Evolutionary conservation across 2,113 vertebrate species (phyloP), one percentile per base, ranked within the genome.

Genomic region (Melanerpes formicivorus): DNA sequence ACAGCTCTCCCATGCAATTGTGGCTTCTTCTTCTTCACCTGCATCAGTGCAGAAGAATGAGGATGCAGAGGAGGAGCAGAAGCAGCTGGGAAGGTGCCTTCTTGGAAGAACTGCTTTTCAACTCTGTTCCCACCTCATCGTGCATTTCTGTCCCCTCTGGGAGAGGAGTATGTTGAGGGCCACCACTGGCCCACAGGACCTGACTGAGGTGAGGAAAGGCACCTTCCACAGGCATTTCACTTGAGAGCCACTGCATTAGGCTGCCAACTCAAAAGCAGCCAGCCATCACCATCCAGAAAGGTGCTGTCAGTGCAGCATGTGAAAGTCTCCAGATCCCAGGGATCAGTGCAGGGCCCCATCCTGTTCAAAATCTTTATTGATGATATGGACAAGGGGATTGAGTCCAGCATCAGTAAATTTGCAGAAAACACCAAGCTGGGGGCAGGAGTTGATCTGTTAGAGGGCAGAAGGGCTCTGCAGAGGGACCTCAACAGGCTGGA

Each of bases 101-200:
- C n/a, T 50, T 54, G 48, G 26, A 70, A 78, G 30, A 72, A 62
- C 4, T 54, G 25, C 29, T n/a, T 44, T 64, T 88, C 54, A 69
- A 60, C n/a, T 13, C 2, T 30, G 37, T 80, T 90, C 18, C 4
- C 5, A 46, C 7, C 21, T 74, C 34, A 32, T 55, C 34, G 37
- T 0, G 9, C 1, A 0, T 88, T 91, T 70, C n/a, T 1, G 1
- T 50, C 55, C 37, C 32, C 1, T 0, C 9, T 40, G 46, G 58
- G 29, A 86, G 9, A 90, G 6, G 23, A 67, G 7, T 27, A 18
- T 21, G 37, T 42, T 55, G 37, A 40, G 18, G 58, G 30, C 21
- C 37, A 86, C 25, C 12, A n/a, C 50, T 58, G n/a, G 11, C 26
- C 32, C 34, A 58, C 9, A 19, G 60, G n/a, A 64, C 0, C 0